Evolutionary conservation across 2,797 vertebrate species (phyloP).

Genomic region (Hypotaenidia philippensis): DNA sequence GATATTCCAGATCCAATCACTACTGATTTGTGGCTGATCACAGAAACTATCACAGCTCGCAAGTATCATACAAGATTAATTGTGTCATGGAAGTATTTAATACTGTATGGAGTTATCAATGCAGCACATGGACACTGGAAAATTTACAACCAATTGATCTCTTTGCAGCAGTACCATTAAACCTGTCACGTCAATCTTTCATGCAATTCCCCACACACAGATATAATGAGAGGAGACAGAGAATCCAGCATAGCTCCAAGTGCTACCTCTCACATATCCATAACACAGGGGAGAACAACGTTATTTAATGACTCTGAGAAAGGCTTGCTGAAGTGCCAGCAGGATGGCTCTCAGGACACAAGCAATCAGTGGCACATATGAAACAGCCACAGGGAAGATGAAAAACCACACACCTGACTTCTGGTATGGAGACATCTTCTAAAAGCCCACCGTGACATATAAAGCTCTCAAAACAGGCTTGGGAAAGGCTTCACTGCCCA

Average conservation of each 20-base stretch:
- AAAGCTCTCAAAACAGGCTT: neutral
- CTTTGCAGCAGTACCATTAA: neutral
- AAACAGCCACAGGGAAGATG: neutral
- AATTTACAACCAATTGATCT: neutral
- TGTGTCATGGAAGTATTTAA: neutral
- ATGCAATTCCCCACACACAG: neutral
- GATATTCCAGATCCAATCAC: neutral
- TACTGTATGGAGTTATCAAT: neutral
- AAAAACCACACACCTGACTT: neutral
- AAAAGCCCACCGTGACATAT: neutral
- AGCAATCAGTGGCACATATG: neutral
- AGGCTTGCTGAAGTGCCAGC: neutral
- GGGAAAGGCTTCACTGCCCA: neutral
- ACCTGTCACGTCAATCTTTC: neutral
- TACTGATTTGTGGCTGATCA: neutral
- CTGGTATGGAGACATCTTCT: neutral
- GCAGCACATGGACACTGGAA: neutral
- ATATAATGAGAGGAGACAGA: neutral
- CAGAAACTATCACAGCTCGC: neutral
- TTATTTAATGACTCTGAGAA: neutral
- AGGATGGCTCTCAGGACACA: neutral
- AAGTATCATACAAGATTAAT: neutral
- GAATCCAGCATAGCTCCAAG: neutral
- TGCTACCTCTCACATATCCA: neutral
- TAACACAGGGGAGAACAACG: neutral